Percentiles rank a stretch among this genome's conserved stretches.
Evolutionary conservation across 2,888 invertebrate species (phyloP).

Genomic region (Cephus runcator): DNA sequence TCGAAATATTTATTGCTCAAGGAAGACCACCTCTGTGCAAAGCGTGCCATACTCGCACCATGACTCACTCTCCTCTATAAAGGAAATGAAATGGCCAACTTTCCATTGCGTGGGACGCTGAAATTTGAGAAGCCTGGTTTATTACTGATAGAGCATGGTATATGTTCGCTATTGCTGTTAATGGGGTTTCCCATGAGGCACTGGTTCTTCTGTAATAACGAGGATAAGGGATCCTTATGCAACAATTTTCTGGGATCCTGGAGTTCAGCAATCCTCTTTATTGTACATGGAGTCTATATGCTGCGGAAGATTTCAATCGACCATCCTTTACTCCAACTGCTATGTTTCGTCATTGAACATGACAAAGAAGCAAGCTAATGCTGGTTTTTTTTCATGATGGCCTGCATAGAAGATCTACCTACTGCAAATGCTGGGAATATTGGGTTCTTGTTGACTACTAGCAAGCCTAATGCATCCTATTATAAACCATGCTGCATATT

Average conservation of each 20-base stretch:
- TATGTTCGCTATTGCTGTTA: not conserved
- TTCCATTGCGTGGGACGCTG: constrained; percentile 19
- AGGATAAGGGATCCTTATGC: not conserved
- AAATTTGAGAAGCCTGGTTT: not conserved
- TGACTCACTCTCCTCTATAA: not conserved
- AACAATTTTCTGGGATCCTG: not conserved
- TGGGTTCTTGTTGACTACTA: not conserved
- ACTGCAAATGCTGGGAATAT: not conserved
- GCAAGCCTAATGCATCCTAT: not conserved
- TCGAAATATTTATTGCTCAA: not conserved
- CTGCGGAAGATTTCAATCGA: not conserved
- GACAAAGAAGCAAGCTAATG: not conserved
- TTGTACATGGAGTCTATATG: not conserved
- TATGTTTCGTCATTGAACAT: not conserved
- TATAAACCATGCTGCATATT: not conserved
- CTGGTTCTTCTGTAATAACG: not conserved
- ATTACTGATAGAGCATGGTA: not conserved
- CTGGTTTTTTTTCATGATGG: not conserved
- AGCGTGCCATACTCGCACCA: not conserved
- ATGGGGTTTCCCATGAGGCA: not conserved
- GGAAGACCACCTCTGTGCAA: not conserved
- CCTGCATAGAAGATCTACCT: not conserved
- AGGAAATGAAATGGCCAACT: constrained; percentile 4
- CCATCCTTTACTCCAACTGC: not conserved
- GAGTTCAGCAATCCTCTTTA: not conserved